phyloP scores from a whole-genome alignment of 2,797 vertebrate species.

The Tympanoctomys barrerae region DNA sequence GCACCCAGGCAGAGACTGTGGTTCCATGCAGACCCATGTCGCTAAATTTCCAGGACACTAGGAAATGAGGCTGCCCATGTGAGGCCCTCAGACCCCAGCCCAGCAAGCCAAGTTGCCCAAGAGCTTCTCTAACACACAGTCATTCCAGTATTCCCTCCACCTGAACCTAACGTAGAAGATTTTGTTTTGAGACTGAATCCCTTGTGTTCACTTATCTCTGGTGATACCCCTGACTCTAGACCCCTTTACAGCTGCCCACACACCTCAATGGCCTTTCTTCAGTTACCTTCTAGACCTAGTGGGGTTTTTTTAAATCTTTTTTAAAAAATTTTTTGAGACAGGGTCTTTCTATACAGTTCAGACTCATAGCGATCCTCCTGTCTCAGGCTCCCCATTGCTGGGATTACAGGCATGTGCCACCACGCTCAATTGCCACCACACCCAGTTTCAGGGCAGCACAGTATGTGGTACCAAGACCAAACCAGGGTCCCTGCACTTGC shows the following conservation, averaged over 20 bases:
- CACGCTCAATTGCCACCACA: too few species aligned
- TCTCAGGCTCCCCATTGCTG: too few species aligned
- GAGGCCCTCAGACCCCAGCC: neutral
- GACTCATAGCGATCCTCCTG: too few species aligned
- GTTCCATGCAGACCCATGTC: neutral
- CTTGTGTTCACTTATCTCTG: neutral
- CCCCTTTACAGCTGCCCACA: neutral
- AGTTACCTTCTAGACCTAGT: neutral
- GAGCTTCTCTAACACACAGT: neutral
- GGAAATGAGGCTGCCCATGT: neutral
- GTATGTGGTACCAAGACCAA: too few species aligned
- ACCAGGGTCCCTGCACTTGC: too few species aligned
- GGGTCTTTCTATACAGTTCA: too few species aligned
- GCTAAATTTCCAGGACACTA: neutral
- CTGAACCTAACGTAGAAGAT: neutral
- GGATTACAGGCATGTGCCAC: too few species aligned
- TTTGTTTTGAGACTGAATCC: neutral
- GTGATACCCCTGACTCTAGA: neutral
- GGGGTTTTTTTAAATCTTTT: too few species aligned
- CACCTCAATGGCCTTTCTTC: neutral
- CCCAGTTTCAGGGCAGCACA: too few species aligned
- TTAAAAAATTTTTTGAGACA: too few species aligned
- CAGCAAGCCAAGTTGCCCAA: neutral
- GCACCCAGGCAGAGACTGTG: neutral
- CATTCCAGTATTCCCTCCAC: neutral